Evolutionary conservation across 2,888 invertebrate genomes (phyloP).

Genomic region (Oxytorus armatus): DNA sequence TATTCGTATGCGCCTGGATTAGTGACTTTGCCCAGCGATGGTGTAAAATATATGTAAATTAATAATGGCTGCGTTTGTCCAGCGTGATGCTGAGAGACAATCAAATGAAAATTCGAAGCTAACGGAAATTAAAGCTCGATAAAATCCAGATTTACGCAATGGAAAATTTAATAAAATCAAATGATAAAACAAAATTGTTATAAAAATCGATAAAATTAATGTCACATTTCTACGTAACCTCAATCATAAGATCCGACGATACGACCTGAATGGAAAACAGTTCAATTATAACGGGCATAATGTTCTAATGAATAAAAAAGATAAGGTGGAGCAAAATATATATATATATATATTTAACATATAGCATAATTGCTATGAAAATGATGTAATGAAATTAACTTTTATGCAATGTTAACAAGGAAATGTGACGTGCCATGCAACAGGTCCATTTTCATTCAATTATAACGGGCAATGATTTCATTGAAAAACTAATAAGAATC

Average conservation of each 20-base stretch:
- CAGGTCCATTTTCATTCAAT: not conserved
- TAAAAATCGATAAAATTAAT: too few relatives aligned
- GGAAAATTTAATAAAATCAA: not conserved
- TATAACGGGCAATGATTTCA: not conserved
- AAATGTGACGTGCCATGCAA: not conserved
- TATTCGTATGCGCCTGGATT: slow-evolving; percentile 44
- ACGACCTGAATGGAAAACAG: too few relatives aligned
- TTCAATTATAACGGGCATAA: too few relatives aligned
- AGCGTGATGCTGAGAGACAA: slow-evolving; percentile 22
- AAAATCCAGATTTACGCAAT: slow-evolving; percentile 7
- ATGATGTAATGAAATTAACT: too few relatives aligned
- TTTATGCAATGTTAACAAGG: too few relatives aligned
- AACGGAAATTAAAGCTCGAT: slow-evolving; percentile 36
- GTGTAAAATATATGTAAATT: slow-evolving; percentile 47
- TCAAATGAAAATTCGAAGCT: slow-evolving; percentile 37
- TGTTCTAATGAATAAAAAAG: too few relatives aligned
- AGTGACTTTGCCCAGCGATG: slow-evolving; percentile 11
- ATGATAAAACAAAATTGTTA: not conserved
- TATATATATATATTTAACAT: too few relatives aligned
- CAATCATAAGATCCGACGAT: too few relatives aligned
- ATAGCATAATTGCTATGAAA: not conserved
- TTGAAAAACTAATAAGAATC: not conserved
- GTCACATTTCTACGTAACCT: too few relatives aligned
- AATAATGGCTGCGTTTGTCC: slow-evolving; percentile 50
- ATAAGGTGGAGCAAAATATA: too few relatives aligned